These are phyloP conservation scores for Sternotherus odoratus DNA, from an alignment of 2,797 vertebrate genomes.

Conservation along the genomic window DNA sequence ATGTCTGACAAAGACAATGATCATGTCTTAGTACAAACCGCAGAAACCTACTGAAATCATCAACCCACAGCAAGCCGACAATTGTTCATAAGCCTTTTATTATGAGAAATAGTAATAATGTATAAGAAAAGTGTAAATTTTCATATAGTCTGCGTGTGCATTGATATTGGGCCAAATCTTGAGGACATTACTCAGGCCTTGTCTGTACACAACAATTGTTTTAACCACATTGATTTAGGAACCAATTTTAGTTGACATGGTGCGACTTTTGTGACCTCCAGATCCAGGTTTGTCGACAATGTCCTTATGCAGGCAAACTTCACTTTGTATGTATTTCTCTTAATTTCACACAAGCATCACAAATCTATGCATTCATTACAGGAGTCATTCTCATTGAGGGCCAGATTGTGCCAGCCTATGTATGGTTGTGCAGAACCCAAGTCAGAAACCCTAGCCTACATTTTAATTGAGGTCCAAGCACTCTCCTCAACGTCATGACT, in stretches of 20 bases:
- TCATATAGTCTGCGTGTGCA: background rate
- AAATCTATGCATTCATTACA: background rate
- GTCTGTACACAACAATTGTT: conserved; percentile 5
- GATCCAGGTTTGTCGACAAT: conserved; percentile 45
- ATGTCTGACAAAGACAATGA: background rate
- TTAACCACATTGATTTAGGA: conserved; percentile 51
- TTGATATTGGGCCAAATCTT: background rate
- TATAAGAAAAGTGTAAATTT: background rate
- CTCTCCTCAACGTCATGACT: background rate
- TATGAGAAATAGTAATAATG: background rate
- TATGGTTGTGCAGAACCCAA: background rate
- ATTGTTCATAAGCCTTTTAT: accelerated
- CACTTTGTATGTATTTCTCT: conserved; percentile 50
- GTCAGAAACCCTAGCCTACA: background rate
- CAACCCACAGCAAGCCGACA: background rate
- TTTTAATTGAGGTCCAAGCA: background rate
- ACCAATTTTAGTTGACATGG: conserved; percentile 53
- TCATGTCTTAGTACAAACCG: background rate
- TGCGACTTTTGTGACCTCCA: conserved; percentile 39
- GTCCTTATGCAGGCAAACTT: conserved; percentile 51
- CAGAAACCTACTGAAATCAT: background rate
- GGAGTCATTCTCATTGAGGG: background rate
- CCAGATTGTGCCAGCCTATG: background rate
- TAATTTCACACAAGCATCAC: conserved; percentile 57
- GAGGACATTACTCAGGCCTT: background rate